Percentiles rank a stretch among this genome's conserved stretches.
phyloP scores from a whole-genome alignment of 92 coral and sea anemone species.

The Epizoanthus scotinus region DNA sequence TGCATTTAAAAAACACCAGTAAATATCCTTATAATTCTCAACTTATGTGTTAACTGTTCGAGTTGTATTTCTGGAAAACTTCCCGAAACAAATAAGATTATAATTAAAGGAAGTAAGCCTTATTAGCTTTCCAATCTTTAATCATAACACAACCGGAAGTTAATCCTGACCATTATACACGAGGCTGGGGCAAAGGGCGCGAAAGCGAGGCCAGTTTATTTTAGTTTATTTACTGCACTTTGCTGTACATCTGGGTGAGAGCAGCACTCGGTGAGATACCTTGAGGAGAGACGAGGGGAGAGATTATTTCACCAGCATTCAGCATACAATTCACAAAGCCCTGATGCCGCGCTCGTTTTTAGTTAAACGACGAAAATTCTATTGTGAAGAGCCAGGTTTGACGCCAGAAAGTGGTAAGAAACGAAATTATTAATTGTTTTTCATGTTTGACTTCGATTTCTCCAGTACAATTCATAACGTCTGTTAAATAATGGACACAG shows the following conservation, averaged over 20 bases:
- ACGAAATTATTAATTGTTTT: conserved; percentile 3
- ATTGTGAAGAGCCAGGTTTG: neutral
- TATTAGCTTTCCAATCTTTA: conserved; percentile 38
- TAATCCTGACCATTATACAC: conserved; percentile 32
- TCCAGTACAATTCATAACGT: neutral
- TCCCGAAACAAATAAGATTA: conserved; percentile 42
- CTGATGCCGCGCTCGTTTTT: conserved; percentile 82
- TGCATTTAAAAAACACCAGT: neutral
- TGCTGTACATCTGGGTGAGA: conserved; percentile 25
- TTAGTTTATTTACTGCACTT: conserved; percentile 38
- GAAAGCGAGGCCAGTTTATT: conserved; percentile 44
- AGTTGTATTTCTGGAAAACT: conserved; percentile 5
- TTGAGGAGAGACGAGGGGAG: neutral
- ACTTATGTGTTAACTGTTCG: conserved; percentile 6
- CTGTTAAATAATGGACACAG: neutral
- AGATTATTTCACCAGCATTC: neutral
- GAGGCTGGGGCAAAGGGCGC: conserved; percentile 39
- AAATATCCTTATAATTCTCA: neutral
- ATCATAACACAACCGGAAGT: conserved; percentile 35
- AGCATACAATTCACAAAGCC: neutral
- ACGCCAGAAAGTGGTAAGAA: conserved; percentile 24
- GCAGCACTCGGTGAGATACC: conserved; percentile 13
- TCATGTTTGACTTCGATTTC: conserved; percentile 35
- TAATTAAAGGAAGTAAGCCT: conserved; percentile 23
- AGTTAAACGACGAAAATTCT: conserved; percentile 65